Percentiles rank a stretch among this genome's conserved stretches.
Evolutionary conservation across 2,888 invertebrate species (phyloP).

Genomic region (Ferrisia virgata): DNA sequence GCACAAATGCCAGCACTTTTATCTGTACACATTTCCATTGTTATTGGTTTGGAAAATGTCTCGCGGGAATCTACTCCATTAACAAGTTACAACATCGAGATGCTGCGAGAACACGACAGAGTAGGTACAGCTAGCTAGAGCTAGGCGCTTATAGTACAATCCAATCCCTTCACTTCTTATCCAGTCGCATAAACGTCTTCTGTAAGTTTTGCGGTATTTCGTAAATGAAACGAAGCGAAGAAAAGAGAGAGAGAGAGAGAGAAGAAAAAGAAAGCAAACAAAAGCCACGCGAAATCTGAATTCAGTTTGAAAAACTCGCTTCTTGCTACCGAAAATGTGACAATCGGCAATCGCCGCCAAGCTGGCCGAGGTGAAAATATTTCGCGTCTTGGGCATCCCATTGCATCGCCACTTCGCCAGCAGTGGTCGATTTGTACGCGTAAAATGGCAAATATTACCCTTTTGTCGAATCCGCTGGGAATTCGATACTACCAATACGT

Average conservation of each 20-base stretch:
- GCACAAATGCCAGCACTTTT: slow-evolving; percentile 20
- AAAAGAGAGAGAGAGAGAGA: not conserved
- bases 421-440: not conserved
- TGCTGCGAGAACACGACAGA: not conserved
- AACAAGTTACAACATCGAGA: slow-evolving; percentile 32
- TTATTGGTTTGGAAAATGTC: slow-evolving; percentile 32
- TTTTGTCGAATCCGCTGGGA: not conserved
- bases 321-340: not conserved
- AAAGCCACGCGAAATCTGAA: not conserved
- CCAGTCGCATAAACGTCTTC: not conserved
- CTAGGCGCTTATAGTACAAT: no score
- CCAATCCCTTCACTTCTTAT: not conserved
- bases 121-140: no score
- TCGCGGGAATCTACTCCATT: slow-evolving; percentile 39
- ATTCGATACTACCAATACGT: no score
- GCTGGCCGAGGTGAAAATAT: not conserved
- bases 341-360: no score
- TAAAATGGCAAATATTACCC: not conserved
- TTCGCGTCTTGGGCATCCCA: not conserved
- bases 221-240: not conserved
- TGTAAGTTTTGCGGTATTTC: not conserved
- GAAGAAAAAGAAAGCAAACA: not conserved
- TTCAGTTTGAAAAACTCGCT: not conserved
- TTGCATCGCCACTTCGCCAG: no score
- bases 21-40: slow-evolving; percentile 38